Evolutionary conservation across 2,888 invertebrate genomes (phyloP), one percentile per base, ranked within the genome.

Genomic region (Leucophenga montana): DNA sequence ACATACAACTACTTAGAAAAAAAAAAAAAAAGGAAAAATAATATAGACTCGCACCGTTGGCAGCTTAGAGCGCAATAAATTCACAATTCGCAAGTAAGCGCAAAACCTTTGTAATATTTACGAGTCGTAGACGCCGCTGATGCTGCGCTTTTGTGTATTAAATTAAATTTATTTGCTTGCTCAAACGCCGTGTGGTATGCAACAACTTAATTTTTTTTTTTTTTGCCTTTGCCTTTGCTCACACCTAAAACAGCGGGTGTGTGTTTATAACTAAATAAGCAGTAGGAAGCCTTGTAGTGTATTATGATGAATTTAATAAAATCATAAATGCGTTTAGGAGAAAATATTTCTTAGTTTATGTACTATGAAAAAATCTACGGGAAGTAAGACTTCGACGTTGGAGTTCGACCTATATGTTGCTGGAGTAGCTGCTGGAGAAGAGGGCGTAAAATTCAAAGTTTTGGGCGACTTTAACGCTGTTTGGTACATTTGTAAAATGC

Each of bases 61-160:
- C 62, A 61, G 18, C 39, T 39, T 50, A n/a, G 13, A 13, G 16
- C 16, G 62, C 62, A 48, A 64, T 64, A 64, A 64, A 64, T 64
- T 64, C 61, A 59, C 31, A 59, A 59, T 59, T 59, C 59, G 59
- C 59, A 59, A 31, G 39, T 61, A 39, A 48, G 46, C 62, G 46
- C 14, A 46, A 22, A 64, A 64, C 46, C 62, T 46, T 64, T 64
- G 62, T 22, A 64, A 64, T 64, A 64, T 64, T 64, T 64, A 64
- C 62, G 62, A 48, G 46, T 64, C 48, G 13, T 13, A 64, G 46
- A 14, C 62, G 33, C 27, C 44, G 61, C 59, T 59, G 59, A 33
- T 20, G 39, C 11, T 39, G 39, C 39, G 46, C 46, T 64, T 44
- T 46, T 64, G 62, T 64, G 62, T 64, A 64, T 64, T 64, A 64